A percentile compares a stretch with the other conserved stretches of the same genome.
These are phyloP conservation scores for Plodia interpunctella DNA, from an alignment of 1,140 invertebrate genomes.

Conservation along the genomic window DNA sequence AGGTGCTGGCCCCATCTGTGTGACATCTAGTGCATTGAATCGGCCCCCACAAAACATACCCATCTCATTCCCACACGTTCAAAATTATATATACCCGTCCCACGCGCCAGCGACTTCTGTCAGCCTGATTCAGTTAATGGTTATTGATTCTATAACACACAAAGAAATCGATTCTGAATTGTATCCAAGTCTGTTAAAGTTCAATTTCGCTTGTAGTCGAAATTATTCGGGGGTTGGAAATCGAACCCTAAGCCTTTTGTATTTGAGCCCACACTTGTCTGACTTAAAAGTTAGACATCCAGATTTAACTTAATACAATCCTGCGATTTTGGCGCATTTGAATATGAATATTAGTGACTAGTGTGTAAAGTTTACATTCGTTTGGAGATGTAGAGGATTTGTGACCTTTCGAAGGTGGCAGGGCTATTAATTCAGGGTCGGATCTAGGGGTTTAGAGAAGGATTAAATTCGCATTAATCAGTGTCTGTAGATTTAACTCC, in stretches of 20 bases:
- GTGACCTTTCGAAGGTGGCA: conserved; percentile 37
- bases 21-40: conserved; percentile 33
- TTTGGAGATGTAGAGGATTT: conserved; percentile 30
- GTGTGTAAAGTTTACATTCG: conserved; percentile 47
- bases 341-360: conserved; percentile 30
- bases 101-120: conserved; percentile 45
- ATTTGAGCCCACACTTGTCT: conserved; percentile 57
- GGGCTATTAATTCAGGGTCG: conserved; percentile 63
- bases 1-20: conserved; percentile 62
- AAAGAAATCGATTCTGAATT: conserved; percentile 16
- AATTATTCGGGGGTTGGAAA: conserved; percentile 46
- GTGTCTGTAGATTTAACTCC: conserved; percentile 72
- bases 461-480: conserved; percentile 77
- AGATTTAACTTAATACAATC: conserved; percentile 30
- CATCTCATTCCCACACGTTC: conserved; percentile 35
- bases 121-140: conserved; percentile 59
- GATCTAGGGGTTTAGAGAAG: conserved; percentile 65
- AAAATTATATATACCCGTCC: conserved; percentile 31
- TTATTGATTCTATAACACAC: conserved; percentile 53
- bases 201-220: conserved; percentile 22
- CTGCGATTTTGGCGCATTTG: conserved; percentile 18
- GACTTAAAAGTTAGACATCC: conserved; percentile 69
- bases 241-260: conserved; percentile 54
- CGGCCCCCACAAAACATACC: conserved; percentile 29
- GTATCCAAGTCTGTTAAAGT: conserved; percentile 32